phyloP scores from a whole-genome alignment of 1,140 invertebrate species.

The Temnothorax longispinosus region DNA sequence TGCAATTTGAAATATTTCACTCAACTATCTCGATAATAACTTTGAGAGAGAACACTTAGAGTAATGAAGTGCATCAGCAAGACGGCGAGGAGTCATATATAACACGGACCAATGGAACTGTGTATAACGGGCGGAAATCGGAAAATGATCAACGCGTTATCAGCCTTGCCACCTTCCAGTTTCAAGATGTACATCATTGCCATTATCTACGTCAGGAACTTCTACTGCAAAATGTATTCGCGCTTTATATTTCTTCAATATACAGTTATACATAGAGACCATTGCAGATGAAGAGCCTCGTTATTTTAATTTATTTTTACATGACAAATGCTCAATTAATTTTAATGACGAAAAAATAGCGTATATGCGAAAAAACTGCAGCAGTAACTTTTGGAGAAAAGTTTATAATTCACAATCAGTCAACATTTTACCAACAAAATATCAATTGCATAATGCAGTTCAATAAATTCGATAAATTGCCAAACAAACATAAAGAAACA shows the following conservation, averaged over 20 bases:
- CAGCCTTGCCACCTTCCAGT: conserved; percentile 12
- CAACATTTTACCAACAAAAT: not conserved
- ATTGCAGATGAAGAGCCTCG: not conserved
- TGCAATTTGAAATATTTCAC: conserved; percentile 5
- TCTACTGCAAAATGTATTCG: conserved; percentile 6
- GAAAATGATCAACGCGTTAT: conserved; percentile 59
- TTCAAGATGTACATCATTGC: conserved; percentile 26
- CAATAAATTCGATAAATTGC: not conserved
- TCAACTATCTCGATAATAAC: conserved; percentile 23
- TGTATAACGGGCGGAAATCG: conserved; percentile 43
- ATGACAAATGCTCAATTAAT: not conserved
- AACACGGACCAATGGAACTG: conserved; percentile 22
- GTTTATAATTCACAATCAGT: not conserved
- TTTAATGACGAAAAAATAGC: not conserved
- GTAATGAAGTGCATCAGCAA: conserved; percentile 47
- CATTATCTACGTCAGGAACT: conserved; percentile 29
- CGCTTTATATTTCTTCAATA: not conserved
- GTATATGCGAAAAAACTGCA: not conserved
- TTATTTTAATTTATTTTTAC: not conserved
- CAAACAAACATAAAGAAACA: not conserved
- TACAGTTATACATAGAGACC: not conserved
- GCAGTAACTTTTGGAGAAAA: not conserved
- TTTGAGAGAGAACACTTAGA: conserved; percentile 18
- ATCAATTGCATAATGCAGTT: not conserved
- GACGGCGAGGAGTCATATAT: conserved; percentile 18